A percentile compares a stretch with the other conserved stretches of the same genome.
phyloP scores from a whole-genome alignment of 2,797 vertebrate genomes.

The Bryconaethiops microstoma region DNA sequence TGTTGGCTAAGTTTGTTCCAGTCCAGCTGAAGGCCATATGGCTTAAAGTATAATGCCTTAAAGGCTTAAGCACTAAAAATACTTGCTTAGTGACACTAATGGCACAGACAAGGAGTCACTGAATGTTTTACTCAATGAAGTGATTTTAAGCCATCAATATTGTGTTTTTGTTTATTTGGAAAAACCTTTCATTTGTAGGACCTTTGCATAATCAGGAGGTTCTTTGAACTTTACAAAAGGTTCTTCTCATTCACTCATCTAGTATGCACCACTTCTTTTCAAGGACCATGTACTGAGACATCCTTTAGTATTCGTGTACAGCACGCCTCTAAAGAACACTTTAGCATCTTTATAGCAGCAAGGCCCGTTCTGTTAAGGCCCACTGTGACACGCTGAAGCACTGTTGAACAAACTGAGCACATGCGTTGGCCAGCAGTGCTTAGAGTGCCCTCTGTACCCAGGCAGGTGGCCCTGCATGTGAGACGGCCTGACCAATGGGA shows the following conservation, averaged over 20 bases:
- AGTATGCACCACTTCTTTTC: too few species aligned
- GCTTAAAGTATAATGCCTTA: neutral
- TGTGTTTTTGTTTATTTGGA: neutral
- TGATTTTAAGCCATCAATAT: too few species aligned
- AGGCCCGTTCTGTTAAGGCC: neutral
- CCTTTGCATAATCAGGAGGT: neutral
- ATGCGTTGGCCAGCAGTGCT: neutral
- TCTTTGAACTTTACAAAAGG: neutral
- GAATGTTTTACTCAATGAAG: too few species aligned
- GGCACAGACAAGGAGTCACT: too few species aligned
- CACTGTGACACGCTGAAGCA: neutral
- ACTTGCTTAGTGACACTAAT: neutral
- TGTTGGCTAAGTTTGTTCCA: neutral
- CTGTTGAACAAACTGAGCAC: neutral
- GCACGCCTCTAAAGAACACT: neutral
- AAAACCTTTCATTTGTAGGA: neutral
- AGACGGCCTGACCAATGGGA: slow-evolving; percentile 42
- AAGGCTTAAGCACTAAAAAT: neutral
- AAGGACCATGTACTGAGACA: too few species aligned
- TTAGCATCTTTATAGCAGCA: neutral
- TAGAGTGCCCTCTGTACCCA: slow-evolving; percentile 27
- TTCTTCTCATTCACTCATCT: neutral
- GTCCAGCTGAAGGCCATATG: neutral
- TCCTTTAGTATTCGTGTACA: too few species aligned
- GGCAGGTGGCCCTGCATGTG: slow-evolving; percentile 51